phyloP scores from a whole-genome alignment of 2,113 vertebrate genomes.

The Raja brachyura region DNA sequence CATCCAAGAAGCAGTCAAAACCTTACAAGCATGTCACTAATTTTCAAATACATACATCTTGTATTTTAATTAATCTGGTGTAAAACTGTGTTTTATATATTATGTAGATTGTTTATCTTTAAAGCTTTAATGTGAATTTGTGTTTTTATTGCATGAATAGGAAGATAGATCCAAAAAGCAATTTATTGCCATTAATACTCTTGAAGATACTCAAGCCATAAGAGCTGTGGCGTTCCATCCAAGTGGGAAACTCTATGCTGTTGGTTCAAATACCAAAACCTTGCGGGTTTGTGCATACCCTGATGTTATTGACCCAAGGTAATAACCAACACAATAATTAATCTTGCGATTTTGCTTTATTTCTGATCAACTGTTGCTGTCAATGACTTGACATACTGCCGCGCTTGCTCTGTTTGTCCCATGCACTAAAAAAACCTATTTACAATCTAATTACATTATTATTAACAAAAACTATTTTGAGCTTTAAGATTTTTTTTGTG shows the following conservation, averaged over 20 bases:
- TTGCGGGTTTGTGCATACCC: constrained; percentile 89
- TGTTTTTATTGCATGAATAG: constrained; percentile 49
- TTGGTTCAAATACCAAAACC: constrained; percentile 97
- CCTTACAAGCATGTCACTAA: not conserved
- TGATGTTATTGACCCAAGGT: constrained; percentile 72
- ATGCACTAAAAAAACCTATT: no score
- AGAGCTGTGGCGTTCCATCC: constrained; percentile 95
- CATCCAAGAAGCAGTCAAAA: not conserved
- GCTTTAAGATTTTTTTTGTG: no score
- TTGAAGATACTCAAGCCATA: constrained; percentile 94
- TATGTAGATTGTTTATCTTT: not conserved
- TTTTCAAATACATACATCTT: not conserved
- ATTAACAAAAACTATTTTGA: no score
- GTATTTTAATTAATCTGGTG: no score
- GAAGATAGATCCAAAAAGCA: constrained; percentile 72
- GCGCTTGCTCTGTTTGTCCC: no score
- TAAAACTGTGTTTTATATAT: not conserved
- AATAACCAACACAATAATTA: constrained; percentile 4
- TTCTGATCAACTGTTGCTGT: not conserved
- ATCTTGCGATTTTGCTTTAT: not conserved
- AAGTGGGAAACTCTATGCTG: constrained; percentile 83
- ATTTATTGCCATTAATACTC: constrained; percentile 76
- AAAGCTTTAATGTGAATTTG: not conserved
- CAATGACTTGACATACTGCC: no score
- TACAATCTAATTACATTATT: no score